Percentiles rank a stretch among this genome's conserved stretches.
Conservation (phyloP, 2,888 invertebrate species). For the Drosophila prolongata region DNA sequence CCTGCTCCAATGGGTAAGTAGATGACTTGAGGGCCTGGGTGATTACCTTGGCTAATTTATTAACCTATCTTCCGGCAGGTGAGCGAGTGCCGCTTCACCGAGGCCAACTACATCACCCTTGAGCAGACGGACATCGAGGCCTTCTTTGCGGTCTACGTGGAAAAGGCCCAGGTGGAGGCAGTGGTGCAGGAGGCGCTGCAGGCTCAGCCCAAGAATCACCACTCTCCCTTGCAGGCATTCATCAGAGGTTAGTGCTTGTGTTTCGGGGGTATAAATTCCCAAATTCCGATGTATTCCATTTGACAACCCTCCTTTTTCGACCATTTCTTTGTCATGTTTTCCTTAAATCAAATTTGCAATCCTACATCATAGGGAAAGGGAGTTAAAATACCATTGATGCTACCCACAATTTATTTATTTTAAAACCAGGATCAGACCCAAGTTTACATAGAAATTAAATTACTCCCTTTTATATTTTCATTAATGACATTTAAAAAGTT, state of each 20-base stretch:
- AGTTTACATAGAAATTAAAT: too few species aligned
- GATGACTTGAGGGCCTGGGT: not conserved
- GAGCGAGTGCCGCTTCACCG: slow-evolving; percentile 70
- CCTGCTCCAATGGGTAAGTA: slow-evolving; percentile 30
- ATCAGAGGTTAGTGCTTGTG: slow-evolving; percentile 65
- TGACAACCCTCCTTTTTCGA: too few species aligned
- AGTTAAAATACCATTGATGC: too few species aligned
- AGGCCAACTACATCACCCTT: slow-evolving; percentile 65
- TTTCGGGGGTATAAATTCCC: not conserved
- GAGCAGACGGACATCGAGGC: slow-evolving; percentile 81
- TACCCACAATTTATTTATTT: too few species aligned
- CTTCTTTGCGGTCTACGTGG: slow-evolving; percentile 70
- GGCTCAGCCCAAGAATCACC: slow-evolving; percentile 8
- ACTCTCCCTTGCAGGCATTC: slow-evolving; percentile 55
- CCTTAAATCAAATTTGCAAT: not conserved
- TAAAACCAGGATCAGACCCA: too few species aligned
- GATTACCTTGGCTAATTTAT: not conserved
- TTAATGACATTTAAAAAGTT: too few species aligned
- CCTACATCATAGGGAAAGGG: not conserved
- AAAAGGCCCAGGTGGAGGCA: slow-evolving; percentile 34
- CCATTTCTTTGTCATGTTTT: not conserved
- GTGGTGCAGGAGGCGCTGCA: slow-evolving; percentile 13
- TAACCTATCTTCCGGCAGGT: slow-evolving; percentile 57
- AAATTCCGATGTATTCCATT: not conserved
- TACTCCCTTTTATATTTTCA: too few species aligned